Evolutionary conservation across 2,797 vertebrate genomes (phyloP).

Genomic region (Enteromius viviparus): DNA sequence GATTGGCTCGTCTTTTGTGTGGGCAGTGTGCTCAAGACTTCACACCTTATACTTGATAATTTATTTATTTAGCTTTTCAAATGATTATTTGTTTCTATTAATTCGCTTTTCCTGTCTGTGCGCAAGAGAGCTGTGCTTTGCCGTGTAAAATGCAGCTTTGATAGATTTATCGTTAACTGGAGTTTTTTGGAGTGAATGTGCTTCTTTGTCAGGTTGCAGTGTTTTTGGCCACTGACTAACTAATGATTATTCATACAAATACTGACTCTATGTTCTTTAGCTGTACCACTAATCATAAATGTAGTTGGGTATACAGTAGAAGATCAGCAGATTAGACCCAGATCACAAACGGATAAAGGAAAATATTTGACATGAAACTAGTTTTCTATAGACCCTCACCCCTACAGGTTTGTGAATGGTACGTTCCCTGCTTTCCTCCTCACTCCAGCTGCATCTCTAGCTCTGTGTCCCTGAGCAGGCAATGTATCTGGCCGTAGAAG

Average conservation of each 20-base stretch:
- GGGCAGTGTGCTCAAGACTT: conserved; percentile 30
- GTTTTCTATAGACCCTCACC: conserved; percentile 27
- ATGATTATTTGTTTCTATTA: background rate
- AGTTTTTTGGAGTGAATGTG: background rate
- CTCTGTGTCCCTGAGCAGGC: conserved; percentile 58
- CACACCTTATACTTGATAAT: conserved; percentile 2
- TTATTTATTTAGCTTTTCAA: conserved; percentile 5
- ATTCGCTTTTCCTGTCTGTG: conserved; percentile 3
- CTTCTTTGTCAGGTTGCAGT: background rate
- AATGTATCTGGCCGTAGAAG: conserved; percentile 53
- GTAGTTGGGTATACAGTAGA: background rate
- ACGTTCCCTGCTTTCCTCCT: conserved; percentile 75
- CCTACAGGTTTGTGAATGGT: conserved; percentile 74
- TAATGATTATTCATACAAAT: conserved; percentile 4
- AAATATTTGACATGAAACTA: background rate
- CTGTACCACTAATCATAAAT: background rate
- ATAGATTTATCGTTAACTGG: background rate
- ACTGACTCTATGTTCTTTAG: background rate
- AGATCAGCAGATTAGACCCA: background rate
- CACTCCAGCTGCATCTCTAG: conserved; percentile 49
- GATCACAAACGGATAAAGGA: background rate
- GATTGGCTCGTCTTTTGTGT: conserved; percentile 22
- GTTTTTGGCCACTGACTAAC: background rate
- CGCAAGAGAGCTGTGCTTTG: background rate
- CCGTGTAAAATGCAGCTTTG: background rate